phyloP scores from a whole-genome alignment of 2,888 invertebrate genomes.

The Hedychridium roseum region DNA sequence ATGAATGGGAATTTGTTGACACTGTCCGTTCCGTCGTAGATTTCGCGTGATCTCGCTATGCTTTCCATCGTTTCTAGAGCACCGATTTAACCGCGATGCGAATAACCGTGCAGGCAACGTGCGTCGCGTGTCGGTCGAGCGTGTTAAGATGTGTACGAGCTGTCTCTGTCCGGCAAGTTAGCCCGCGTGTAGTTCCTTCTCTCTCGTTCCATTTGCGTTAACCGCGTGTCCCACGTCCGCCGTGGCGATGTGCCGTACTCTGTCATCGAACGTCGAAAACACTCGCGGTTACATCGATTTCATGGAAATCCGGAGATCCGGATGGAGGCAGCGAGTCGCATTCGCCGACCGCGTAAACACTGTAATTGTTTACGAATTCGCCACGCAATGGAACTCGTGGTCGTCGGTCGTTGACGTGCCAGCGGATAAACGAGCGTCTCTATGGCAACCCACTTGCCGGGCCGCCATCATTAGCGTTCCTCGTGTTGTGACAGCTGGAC shows the following conservation, averaged over 20 bases:
- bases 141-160: conserved; percentile 31
- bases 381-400: background rate
- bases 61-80: background rate
- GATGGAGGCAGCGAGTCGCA: too few species aligned
- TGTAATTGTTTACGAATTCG: conserved; percentile 15
- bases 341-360: conserved; percentile 3
- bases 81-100: conserved; percentile 2
- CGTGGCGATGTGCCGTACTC: too few species aligned
- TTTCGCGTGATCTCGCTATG: conserved; percentile 1
- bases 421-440: conserved; percentile 20
- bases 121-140: conserved; percentile 12
- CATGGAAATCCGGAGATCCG: too few species aligned
- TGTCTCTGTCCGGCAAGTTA: conserved; percentile 22
- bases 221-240: too few species aligned
- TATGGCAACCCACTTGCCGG: conserved; percentile 19
- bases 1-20: conserved; percentile 33
- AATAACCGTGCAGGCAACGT: conserved; percentile 6
- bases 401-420: conserved; percentile 18
- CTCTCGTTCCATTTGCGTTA: conserved; percentile 1
- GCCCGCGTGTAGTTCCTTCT: conserved; percentile 7
- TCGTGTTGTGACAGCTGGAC: conserved; percentile 24
- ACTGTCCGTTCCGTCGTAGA: too few species aligned
- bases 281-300: too few species aligned
- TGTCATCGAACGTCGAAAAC: too few species aligned
- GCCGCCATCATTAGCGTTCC: conserved; percentile 8